phyloP scores from a whole-genome alignment of 2,113 vertebrate species.

The Turdus rufiventris region DNA sequence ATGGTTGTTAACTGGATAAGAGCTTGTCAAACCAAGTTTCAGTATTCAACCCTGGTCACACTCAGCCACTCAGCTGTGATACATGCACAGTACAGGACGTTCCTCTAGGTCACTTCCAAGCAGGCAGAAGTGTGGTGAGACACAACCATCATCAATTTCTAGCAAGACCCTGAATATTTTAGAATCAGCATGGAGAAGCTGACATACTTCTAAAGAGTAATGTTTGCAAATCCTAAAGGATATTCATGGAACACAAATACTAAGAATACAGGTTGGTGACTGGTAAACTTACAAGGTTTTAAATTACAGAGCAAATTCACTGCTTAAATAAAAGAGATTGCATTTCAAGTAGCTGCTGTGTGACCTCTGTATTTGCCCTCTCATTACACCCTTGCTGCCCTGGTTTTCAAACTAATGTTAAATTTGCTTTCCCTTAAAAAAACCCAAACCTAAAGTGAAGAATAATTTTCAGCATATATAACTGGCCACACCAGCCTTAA shows the following conservation, averaged over 20 bases:
- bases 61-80: neutral
- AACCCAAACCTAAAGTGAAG: neutral
- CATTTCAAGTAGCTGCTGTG: neutral
- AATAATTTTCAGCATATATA: neutral
- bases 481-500: neutral
- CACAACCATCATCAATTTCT: neutral
- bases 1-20: neutral
- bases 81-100: rapidly evolving
- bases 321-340: neutral
- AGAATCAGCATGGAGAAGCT: neutral
- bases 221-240: neutral
- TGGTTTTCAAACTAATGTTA: neutral
- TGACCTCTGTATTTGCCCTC: neutral
- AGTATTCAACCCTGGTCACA: neutral
- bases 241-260: neutral
- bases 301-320: neutral
- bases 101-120: neutral
- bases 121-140: neutral
- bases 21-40: neutral
- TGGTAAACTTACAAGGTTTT: neutral
- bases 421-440: neutral
- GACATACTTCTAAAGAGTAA: neutral
- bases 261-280: neutral
- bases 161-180: neutral
- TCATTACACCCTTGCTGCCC: neutral